These are phyloP conservation scores for Latrodectus hesperus DNA, from an alignment of 2,888 invertebrate species.

Conservation along the genomic window DNA sequence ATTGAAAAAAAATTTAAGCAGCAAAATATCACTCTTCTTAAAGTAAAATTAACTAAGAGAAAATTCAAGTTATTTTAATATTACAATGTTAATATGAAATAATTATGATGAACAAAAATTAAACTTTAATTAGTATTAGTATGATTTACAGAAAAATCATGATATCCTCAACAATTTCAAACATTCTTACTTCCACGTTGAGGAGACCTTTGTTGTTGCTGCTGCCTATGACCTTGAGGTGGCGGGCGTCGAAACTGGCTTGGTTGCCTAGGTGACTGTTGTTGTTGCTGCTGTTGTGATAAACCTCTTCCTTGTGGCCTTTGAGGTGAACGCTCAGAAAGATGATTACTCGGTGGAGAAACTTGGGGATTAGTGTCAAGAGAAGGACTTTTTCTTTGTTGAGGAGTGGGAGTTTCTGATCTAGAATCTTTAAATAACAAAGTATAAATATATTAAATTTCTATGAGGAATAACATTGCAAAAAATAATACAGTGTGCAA, in stretches of 20 bases:
- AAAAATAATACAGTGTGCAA: no score
- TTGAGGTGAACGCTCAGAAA: conserved; percentile 29
- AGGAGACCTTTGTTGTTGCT: conserved; percentile 42
- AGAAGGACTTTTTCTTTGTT: conserved; percentile 85
- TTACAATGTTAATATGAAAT: no score
- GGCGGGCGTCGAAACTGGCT: conserved; percentile 21
- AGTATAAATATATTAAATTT: no score
- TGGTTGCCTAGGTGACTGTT: background rate
- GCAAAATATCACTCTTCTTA: no score
- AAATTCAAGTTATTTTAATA: no score
- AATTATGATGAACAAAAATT: no score
- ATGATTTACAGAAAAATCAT: no score
- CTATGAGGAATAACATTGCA: no score
- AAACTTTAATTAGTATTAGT: no score
- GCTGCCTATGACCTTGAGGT: conserved; percentile 43
- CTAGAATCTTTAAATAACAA: conserved; percentile 72
- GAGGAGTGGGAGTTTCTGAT: conserved; percentile 75
- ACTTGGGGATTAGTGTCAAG: conserved; percentile 80
- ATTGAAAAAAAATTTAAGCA: no score
- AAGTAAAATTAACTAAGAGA: no score
- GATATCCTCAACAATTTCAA: no score
- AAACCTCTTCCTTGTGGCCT: conserved; percentile 36
- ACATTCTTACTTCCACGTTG: conserved; percentile 51
- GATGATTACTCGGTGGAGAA: conserved; percentile 27
- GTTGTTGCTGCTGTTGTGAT: background rate